Evolutionary conservation across 2,888 invertebrate species (phyloP), one percentile per base, ranked within the genome.

Genomic region (Hydraecia micacea): DNA sequence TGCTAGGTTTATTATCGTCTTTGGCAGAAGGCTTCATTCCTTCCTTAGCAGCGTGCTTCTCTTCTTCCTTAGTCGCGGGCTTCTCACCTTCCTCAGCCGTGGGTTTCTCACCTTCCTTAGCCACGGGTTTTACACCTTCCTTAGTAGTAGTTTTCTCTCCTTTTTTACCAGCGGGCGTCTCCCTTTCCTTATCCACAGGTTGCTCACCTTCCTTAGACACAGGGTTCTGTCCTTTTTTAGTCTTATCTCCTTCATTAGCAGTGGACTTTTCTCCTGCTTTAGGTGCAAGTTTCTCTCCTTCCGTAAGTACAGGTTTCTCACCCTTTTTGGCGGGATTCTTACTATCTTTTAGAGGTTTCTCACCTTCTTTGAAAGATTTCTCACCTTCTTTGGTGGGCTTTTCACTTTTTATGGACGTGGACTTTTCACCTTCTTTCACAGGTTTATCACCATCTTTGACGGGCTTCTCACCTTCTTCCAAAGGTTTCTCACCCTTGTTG

Each of bases 51-150:
- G 9, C 1, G 9, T 32, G 21, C 1, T 67, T 21, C 0, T 32
- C 60, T 0, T 0, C 42, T n/a, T 58, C 25, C 0, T 60, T 25
- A 1, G 15, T 6, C 0, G n/a, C 2, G 2, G 32, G 15, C 0
- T 77, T 49, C 0, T 72, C n/a, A 0, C 0, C 39, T n/a, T 60
- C 39, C 0, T 49, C n/a, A 18, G n/a, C 8, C 6, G 8, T 28
- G 4, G 36, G 32, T 42, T 42, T 11, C 1, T 66, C 58, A 1
- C 1, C 25, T 13, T 39, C 46, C 1, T 46, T 65, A 4, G 32
- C 0, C 0, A 0, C 18, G 13, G 13, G 32, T 0, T 75, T 46
- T 13, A 36, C 8, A 2, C 18, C 62, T 52, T 73, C 18, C 0
- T n/a, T 52, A 42, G 15, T 7, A 15, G 7, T 28, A 60, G 11